These are phyloP conservation scores for Ganaspis sp. DNA, from an alignment of 1,140 invertebrate species.

Conservation along the genomic window DNA sequence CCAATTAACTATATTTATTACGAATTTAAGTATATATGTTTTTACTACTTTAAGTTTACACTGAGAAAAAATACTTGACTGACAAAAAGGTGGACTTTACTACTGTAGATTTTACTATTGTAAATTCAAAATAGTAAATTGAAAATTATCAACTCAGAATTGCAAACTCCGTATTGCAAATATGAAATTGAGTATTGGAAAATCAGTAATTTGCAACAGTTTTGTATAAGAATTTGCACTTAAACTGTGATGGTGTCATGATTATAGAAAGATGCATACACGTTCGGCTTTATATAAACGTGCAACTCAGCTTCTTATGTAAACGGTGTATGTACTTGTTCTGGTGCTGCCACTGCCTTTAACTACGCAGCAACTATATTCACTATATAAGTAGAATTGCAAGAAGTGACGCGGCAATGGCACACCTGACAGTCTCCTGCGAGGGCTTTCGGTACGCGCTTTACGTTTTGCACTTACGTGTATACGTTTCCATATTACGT, in stretches of 20 bases:
- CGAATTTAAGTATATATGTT: no score
- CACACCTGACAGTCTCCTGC: constrained; percentile 1
- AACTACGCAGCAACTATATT: constrained; percentile 34
- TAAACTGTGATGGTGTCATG: background rate
- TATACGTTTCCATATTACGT: background rate
- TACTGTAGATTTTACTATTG: no score
- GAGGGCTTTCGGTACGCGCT: background rate
- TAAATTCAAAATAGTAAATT: no score
- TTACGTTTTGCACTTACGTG: background rate
- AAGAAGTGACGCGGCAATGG: constrained; percentile 14
- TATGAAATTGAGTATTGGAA: background rate
- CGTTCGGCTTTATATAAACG: background rate
- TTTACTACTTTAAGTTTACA: no score
- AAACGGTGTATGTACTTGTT: constrained; percentile 36
- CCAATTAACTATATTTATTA: no score
- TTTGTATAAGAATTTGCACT: background rate
- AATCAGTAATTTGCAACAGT: background rate
- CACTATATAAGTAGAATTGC: background rate
- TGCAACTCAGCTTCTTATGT: constrained; percentile 41
- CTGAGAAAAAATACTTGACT: no score
- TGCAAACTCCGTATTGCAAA: no score
- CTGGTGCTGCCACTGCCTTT: constrained; percentile 19
- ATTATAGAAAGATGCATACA: background rate
- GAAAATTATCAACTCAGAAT: no score
- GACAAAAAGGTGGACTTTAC: no score